A percentile compares a stretch with the other conserved stretches of the same genome.
These are phyloP conservation scores for Indicator indicator DNA, from an alignment of 2,113 vertebrate genomes.

Conservation along the genomic window DNA sequence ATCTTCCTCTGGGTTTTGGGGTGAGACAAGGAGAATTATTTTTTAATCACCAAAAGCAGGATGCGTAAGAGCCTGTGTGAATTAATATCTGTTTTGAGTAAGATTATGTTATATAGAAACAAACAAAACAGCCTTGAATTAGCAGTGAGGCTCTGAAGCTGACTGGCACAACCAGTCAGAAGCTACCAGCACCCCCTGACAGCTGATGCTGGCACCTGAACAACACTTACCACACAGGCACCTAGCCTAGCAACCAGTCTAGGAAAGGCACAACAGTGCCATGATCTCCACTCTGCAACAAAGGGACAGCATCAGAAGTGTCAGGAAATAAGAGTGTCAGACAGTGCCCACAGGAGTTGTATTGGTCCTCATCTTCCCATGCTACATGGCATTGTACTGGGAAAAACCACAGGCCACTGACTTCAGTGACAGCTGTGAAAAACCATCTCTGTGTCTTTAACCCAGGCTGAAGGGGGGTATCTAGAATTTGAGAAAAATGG, in stretches of 20 bases:
- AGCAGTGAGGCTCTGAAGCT: neutral
- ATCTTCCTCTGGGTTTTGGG: accelerated
- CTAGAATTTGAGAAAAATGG: neutral
- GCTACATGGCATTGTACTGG: neutral
- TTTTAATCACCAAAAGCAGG: neutral
- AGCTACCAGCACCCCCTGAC: neutral
- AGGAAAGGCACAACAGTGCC: neutral
- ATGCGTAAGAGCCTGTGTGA: neutral
- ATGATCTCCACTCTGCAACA: neutral
- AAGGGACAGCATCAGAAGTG: neutral
- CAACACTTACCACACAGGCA: neutral
- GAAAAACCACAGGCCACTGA: neutral
- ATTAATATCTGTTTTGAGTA: neutral
- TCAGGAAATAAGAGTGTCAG: neutral
- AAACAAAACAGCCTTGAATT: neutral
- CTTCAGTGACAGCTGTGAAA: neutral
- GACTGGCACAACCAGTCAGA: neutral
- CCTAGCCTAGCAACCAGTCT: neutral
- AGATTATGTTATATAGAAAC: neutral
- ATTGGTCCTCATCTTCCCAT: neutral
- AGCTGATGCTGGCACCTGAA: neutral
- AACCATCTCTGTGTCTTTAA: neutral
- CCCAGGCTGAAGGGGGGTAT: neutral
- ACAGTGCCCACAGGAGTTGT: neutral
- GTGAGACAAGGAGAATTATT: neutral